Conservation (phyloP, 2,797 vertebrate genomes). For the Liparis tanakae region DNA sequence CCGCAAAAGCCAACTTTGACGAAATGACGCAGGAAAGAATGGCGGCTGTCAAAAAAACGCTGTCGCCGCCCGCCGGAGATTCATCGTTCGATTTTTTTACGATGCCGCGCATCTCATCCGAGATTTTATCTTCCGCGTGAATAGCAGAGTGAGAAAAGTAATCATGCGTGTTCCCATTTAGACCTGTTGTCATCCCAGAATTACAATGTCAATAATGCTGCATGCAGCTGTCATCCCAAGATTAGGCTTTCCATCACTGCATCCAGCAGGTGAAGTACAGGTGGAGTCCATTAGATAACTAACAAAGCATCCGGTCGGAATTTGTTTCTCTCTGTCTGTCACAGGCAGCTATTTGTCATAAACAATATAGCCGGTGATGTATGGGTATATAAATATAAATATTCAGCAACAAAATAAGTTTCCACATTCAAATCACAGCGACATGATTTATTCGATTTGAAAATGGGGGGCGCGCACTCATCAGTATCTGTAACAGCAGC, state of each 20-base stretch:
- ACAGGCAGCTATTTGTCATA: slow-evolving; percentile 20
- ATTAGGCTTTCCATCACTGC: slow-evolving; percentile 52
- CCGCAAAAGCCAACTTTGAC: slow-evolving; percentile 18
- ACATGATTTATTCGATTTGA: slow-evolving; percentile 29
- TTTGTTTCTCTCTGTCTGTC: slow-evolving; percentile 10
- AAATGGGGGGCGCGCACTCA: slow-evolving; percentile 26
- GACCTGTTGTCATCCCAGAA: slow-evolving; percentile 62
- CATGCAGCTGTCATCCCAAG: slow-evolving; percentile 55
- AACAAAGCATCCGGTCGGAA: slow-evolving; percentile 27
- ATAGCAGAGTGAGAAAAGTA: slow-evolving; percentile 61
- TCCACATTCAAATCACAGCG: slow-evolving; percentile 30
- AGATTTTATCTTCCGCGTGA: slow-evolving; percentile 71
- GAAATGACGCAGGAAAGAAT: slow-evolving; percentile 13
- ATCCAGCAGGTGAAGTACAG: slow-evolving; percentile 41
- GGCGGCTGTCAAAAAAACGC: slow-evolving; percentile 35
- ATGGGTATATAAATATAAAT: slow-evolving; percentile 14
- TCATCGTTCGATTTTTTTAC: slow-evolving; percentile 31
- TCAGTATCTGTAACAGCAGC: slow-evolving; percentile 26
- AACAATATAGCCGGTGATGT: not conserved
- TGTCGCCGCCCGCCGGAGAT: slow-evolving; percentile 41
- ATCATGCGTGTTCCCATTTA: slow-evolving; percentile 56
- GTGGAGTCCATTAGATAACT: slow-evolving; percentile 32
- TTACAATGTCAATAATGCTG: slow-evolving; percentile 65
- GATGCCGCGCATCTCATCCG: slow-evolving; percentile 43
- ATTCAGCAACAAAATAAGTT: slow-evolving; percentile 8